These are phyloP conservation scores for Denticeps clupeoides DNA, from an alignment of 2,797 vertebrate species.

Conservation along the genomic window DNA sequence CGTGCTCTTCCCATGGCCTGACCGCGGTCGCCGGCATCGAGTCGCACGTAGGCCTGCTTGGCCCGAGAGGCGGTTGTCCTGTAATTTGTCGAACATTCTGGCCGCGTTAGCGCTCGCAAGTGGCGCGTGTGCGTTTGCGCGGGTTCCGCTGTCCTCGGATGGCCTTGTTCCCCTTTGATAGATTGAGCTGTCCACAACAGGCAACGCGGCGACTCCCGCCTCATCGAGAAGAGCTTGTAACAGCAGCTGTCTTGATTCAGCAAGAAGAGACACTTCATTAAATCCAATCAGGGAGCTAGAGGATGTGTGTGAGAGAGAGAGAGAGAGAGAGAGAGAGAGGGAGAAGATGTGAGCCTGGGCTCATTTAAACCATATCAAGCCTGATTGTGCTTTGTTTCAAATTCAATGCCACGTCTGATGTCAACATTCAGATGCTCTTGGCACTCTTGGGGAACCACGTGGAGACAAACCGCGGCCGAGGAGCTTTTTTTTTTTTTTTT, in stretches of 20 bases:
- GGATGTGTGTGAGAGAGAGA: background rate
- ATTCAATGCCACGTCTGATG: background rate
- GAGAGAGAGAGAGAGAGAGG: background rate
- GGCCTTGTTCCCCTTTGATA: slow-evolving; percentile 21
- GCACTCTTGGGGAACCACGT: background rate
- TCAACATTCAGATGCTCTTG: background rate
- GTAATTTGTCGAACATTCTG: no score
- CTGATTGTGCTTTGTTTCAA: background rate
- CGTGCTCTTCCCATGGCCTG: no score
- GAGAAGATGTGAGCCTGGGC: background rate
- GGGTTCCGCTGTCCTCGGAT: background rate
- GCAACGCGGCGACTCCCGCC: slow-evolving; percentile 11
- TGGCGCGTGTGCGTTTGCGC: no score
- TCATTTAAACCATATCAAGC: background rate
- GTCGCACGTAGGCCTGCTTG: no score
- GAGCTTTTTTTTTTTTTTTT: no score
- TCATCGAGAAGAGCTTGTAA: slow-evolving; percentile 7
- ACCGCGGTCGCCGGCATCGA: no score
- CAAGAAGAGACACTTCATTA: slow-evolving; percentile 29
- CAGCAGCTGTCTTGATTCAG: slow-evolving; percentile 27
- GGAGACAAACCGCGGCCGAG: background rate
- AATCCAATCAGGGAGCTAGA: slow-evolving; percentile 17
- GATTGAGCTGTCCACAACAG: slow-evolving; percentile 29
- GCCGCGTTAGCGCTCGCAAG: no score
- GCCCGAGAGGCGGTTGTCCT: no score